These are phyloP conservation scores for Percopsis omiscomaycus DNA, from an alignment of 2,797 vertebrate genomes.

Conservation along the genomic window DNA sequence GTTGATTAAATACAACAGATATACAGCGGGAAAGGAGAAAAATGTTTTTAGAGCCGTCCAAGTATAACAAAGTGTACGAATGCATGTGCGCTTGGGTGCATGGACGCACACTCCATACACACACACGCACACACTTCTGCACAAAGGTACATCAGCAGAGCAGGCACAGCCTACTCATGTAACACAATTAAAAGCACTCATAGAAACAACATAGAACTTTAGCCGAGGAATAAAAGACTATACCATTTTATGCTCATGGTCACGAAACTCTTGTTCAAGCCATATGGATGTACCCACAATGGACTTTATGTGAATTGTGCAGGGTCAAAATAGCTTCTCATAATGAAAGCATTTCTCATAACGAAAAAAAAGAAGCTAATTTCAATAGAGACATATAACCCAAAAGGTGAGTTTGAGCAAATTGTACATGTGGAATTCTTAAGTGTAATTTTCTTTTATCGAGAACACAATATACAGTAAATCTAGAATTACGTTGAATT, in stretches of 20 bases:
- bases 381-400: too few species aligned
- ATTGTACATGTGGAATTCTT: too few species aligned
- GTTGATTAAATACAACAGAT: conserved; percentile 59
- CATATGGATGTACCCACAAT: conserved; percentile 31
- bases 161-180: conserved; percentile 41
- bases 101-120: conserved; percentile 4
- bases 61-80: conserved; percentile 34
- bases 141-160: conserved; percentile 48
- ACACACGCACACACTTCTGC: conserved; percentile 23
- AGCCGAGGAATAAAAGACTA: conserved; percentile 53
- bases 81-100: background rate
- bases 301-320: background rate
- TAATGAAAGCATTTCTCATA: too few species aligned
- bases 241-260: conserved; percentile 47
- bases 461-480: too few species aligned
- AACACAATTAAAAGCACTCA: conserved; percentile 7
- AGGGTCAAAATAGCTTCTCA: too few species aligned
- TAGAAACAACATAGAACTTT: conserved; percentile 13
- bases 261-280: conserved; percentile 26
- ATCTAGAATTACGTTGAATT: too few species aligned
- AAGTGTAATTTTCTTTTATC: too few species aligned
- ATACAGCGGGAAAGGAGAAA: conserved; percentile 46
- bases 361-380: too few species aligned
- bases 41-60: conserved; percentile 52
- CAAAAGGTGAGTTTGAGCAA: too few species aligned